Percentiles rank a stretch among this genome's conserved stretches.
phyloP scores from a whole-genome alignment of 1,140 invertebrate species.

The Lamellibrachia luymesi region DNA sequence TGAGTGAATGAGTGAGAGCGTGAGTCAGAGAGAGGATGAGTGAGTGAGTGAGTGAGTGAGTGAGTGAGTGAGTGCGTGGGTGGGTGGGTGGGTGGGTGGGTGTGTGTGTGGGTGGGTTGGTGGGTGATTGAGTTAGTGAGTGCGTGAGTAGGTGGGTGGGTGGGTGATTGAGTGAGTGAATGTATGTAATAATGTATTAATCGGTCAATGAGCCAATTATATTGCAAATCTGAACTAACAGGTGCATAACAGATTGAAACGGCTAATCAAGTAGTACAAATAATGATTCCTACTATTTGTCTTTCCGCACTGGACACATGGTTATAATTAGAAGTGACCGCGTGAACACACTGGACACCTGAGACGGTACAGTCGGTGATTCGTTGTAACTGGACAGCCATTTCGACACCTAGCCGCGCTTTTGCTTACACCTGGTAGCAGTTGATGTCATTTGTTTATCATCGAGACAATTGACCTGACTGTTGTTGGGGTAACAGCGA shows the following conservation, averaged over 20 bases:
- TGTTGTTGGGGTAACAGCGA: not conserved
- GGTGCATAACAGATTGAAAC: not conserved
- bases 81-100: too few relatives aligned
- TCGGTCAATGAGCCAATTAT: too few relatives aligned
- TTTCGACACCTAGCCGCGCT: not conserved
- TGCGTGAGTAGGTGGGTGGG: too few relatives aligned
- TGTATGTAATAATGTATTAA: too few relatives aligned
- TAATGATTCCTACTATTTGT: not conserved
- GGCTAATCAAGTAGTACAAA: not conserved
- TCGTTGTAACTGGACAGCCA: not conserved
- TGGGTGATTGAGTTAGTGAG: too few relatives aligned
- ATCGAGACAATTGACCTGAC: not conserved
- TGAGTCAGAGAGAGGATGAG: too few relatives aligned
- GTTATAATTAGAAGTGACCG: not conserved
- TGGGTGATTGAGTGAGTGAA: too few relatives aligned
- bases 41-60: too few relatives aligned
- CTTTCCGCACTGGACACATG: not conserved
- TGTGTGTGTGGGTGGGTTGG: too few relatives aligned
- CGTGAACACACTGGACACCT: not conserved
- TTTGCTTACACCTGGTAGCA: not conserved
- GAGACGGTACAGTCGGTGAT: not conserved
- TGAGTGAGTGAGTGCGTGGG: too few relatives aligned
- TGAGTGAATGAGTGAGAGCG: too few relatives aligned
- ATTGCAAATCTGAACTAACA: not conserved
- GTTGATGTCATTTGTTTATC: not conserved